Evolutionary conservation across 1,140 invertebrate species (phyloP), one percentile per base, ranked within the genome.

Genomic region (Musca domestica): DNA sequence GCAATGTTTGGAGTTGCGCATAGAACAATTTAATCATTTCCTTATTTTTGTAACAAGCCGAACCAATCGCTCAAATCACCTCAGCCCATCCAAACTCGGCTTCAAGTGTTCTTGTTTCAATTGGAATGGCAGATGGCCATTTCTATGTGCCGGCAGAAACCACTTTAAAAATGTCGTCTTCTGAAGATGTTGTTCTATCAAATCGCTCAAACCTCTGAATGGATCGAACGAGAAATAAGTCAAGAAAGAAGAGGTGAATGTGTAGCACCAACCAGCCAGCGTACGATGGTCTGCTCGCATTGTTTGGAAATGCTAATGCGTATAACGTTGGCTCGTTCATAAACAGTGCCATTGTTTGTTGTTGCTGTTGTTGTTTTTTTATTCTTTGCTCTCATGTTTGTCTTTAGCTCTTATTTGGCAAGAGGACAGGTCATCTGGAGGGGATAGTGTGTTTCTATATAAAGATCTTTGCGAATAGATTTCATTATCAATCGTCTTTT

Each of bases 401-500:
- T 17, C 10, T 58, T 30, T 17, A 58, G 27, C 3, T 61, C 9
- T 41, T 27, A 34, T 61, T 61, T 23, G 30, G n/a, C 9, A 20
- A 19, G 56, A 61, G 56, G 41, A 25, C 25, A 58, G 23, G 23
- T 58, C 23, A 58, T 30, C 12, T 30, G 30, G 56, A 61, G 34
- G n/a, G 34, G 34, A 41, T 19, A n/a, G 7, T 25, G 47, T 41
- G 20, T 23, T 65, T 66, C 14, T 54, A 49, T 66, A 66, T 66
- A 66, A 66, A 66, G 10, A 30, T 49, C 3, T 15, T 30, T 22
- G 3, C 7, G 7, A 48, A 66, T 6, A 4, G 9, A 20, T 3
- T 41, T 12, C 49, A 34, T 66, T 27, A 66, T 66, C 65, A 66
- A 66, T 66, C 47, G 65, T 54, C 12, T 54, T 49, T 23, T 22